Percentiles rank a stretch among this genome's conserved stretches.
Conservation (phyloP, 2,888 invertebrate genomes). For the Drosophila crucigera region DNA sequence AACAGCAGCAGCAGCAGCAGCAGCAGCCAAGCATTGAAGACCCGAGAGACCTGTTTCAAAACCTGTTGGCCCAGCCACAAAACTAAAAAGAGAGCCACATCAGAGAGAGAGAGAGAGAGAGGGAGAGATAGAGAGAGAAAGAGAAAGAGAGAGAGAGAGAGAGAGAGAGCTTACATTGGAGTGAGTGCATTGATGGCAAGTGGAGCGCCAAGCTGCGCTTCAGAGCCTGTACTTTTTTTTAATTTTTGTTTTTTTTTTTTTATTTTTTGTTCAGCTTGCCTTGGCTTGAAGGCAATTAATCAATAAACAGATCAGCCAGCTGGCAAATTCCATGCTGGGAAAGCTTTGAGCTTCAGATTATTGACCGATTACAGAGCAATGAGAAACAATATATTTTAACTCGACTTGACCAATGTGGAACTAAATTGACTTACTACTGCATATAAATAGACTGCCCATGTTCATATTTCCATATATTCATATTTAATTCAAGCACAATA, state of each 20-base stretch:
- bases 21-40: conserved; percentile 28
- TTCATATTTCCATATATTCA: no score
- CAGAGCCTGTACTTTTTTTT: conserved; percentile 70
- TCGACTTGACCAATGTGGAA: not conserved
- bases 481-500: not conserved
- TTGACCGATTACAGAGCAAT: not conserved
- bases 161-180: conserved; percentile 14
- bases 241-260: not conserved
- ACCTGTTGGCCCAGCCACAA: conserved; percentile 64
- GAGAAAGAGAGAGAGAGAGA: not conserved
- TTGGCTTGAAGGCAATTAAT: conserved; percentile 48
- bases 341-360: conserved; percentile 22
- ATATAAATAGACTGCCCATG: not conserved
- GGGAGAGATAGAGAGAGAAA: not conserved
- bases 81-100: conserved; percentile 4
- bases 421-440: not conserved
- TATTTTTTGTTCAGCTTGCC: conserved; percentile 1
- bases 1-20: conserved; percentile 29
- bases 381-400: not conserved
- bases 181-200: conserved; percentile 58
- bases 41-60: conserved; percentile 75
- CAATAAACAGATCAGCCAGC: conserved; percentile 51
- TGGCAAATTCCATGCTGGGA: conserved; percentile 26
- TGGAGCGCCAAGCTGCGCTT: conserved; percentile 64
- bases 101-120: conserved; percentile 3